These are phyloP conservation scores for Arenaria interpres DNA, from an alignment of 2,113 vertebrate genomes.

Conservation along the genomic window DNA sequence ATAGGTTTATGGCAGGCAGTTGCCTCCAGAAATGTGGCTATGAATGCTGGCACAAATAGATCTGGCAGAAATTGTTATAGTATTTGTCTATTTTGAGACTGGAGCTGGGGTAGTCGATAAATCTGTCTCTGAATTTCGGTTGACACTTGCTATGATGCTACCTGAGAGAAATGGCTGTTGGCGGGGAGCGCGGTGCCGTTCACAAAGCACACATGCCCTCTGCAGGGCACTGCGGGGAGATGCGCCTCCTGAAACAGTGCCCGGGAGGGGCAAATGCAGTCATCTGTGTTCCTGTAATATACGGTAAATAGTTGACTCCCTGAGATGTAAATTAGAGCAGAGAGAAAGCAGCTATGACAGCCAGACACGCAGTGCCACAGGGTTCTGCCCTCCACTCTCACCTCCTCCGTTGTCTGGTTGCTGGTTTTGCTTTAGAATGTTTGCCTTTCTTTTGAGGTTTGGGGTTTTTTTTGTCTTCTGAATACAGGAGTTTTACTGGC, in stretches of 20 bases:
- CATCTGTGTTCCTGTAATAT: accelerated
- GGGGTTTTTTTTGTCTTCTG: too few relatives aligned
- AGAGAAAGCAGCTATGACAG: not conserved
- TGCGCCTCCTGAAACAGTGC: not conserved
- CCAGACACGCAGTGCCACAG: not conserved
- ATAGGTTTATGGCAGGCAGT: not conserved
- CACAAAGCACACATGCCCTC: slow-evolving; percentile 40
- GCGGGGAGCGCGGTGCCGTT: not conserved
- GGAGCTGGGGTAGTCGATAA: not conserved
- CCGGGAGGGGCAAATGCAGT: accelerated
- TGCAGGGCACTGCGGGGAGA: not conserved
- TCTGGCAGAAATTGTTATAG: accelerated
- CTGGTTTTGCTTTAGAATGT: not conserved
- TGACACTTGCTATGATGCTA: not conserved
- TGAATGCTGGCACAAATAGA: not conserved
- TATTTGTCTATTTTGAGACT: not conserved
- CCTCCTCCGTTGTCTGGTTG: too few relatives aligned
- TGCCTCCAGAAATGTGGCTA: not conserved
- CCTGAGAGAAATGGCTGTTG: not conserved
- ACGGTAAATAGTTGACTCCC: not conserved
- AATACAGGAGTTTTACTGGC: not conserved
- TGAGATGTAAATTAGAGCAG: not conserved
- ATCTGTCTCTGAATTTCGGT: not conserved
- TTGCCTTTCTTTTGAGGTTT: too few relatives aligned
- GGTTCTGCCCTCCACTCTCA: not conserved